Conservation (phyloP, 2,888 invertebrate genomes). For the Tetragonisca angustula region DNA sequence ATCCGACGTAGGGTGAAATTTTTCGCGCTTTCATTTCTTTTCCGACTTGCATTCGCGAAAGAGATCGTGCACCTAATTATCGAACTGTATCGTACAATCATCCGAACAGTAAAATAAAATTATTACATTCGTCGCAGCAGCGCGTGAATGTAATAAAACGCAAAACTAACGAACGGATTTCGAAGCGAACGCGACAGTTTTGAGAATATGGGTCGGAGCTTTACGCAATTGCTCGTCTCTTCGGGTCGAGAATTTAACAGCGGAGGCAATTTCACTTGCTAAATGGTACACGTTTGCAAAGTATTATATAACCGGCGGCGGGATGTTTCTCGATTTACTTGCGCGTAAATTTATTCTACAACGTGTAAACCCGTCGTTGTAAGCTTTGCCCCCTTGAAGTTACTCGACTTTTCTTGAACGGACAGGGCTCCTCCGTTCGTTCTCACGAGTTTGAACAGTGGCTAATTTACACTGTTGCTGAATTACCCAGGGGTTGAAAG, state of each 20-base stretch:
- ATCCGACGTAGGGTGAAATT: not conserved
- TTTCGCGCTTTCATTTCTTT: not conserved
- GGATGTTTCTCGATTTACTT: not conserved
- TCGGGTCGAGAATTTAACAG: not conserved
- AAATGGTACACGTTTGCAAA: not conserved
- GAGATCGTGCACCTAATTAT: not conserved
- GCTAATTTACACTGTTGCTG: not conserved
- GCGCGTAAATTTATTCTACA: not conserved
- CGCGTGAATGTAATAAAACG: too few relatives aligned
- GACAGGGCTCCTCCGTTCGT: not conserved
- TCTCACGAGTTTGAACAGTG: not conserved
- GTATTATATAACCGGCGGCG: not conserved
- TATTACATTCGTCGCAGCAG: not conserved
- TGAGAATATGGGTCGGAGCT: not conserved
- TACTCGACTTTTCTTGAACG: not conserved
- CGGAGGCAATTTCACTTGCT: not conserved
- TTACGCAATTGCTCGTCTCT: not conserved
- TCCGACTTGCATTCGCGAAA: not conserved
- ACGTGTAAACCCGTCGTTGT: not conserved
- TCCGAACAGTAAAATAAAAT: not conserved
- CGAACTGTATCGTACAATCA: not conserved
- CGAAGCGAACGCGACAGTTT: not conserved
- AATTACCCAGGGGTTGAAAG: not conserved
- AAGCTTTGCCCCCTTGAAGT: not conserved
- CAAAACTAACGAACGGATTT: not conserved